Base-by-base conservation (phyloP, 2,888 invertebrate species). In the Nycteola revayana region DNA sequence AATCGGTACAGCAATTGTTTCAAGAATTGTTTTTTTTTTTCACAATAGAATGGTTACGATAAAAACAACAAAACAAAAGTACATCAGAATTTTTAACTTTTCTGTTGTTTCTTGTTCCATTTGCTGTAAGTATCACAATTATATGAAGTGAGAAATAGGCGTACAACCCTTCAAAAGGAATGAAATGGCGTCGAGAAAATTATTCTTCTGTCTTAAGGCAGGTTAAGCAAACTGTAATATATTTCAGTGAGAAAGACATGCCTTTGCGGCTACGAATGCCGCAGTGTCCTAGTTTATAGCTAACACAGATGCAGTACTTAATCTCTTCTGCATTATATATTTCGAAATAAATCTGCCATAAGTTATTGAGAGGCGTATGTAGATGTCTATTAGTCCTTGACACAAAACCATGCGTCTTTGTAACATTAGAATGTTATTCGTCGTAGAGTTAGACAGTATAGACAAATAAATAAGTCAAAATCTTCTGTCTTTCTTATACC, bases 191-290 rank as follows among this genome's bases (percentile, higher is more conserved):
- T 37, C 54, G 29, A 36, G 61, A 49, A 61, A 59, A 58, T 55
- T 57, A 47, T 60, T 44, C 54, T 49, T 49, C 44, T 47, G 48
- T 51, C 44, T 47, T 49, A 49, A 60, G 61, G 60, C 61, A 68
- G 74, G 74, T 69, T 74, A 78, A 69, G 69, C 55, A 78, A 78
- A 78, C 75, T 59, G 66, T 60, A 65, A 66, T 61, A 60, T 63
- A 73, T 74, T 71, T 74, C 61, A 61, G 61, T 53, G 53, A 53
- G 49, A 55, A 43, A 18, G 18, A 18, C 52, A 45, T 61, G 60
- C 59, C 59, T 72, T 70, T 74, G 68, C 69, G 64, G 63, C 60
- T 57, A 59, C 52, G 51, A 69, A 63, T 61, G 55, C 68, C 65
- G 74, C 76, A 73, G 71, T 74, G 74, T 46, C 66, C 71, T 60